Evolutionary conservation across 1,140 invertebrate species (phyloP), one percentile per base, ranked within the genome.

Genomic region (Polypedilum vanderplanki): DNA sequence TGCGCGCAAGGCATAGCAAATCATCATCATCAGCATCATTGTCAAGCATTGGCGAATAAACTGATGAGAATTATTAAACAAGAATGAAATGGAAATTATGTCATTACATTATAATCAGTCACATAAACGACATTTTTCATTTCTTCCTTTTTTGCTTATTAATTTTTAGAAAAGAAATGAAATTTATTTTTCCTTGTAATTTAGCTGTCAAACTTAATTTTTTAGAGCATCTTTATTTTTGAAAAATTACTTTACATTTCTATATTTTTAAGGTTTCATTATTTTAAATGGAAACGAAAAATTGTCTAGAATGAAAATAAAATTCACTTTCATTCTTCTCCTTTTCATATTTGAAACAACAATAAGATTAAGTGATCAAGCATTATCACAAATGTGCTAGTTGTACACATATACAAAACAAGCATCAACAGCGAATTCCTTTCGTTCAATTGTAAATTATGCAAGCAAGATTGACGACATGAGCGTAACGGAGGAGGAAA

Each of bases 331-430:
- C 46, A n/a, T 57, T 57, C 10, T 17, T 57, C 15, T n/a, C 46
- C 12, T 15, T 57, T 12, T 57, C 46, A n/a, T n/a, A n/a, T n/a
- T n/a, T n/a, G n/a, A n/a, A 46, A 57, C 0, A 20, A 70, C 24
- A 70, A 70, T 70, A 70, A 70, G 65, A 70, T 70, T 70, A 70
- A 70, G 65, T 70, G 65, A 70, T 70, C 65, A 70, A 18, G 20
- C 65, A 70, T 70, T 70, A 70, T 70, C 65, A 20, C 17, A 70
- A 70, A 70, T 57, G 12, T 57, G 46, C 46, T 12, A 57, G 46
- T 12, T 12, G 15, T 57, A n/a, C 46, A 15, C n/a, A n/a, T 12
- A 57, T 12, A n/a, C 46, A 57, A n/a, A n/a, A 57, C 46, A 57
- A n/a, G 46, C n/a, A 57, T 57, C n/a, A n/a, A 57, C 46, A 57